Evolutionary conservation across 2,797 vertebrate species (phyloP).

Genomic region (Emydoidea blandingii): DNA sequence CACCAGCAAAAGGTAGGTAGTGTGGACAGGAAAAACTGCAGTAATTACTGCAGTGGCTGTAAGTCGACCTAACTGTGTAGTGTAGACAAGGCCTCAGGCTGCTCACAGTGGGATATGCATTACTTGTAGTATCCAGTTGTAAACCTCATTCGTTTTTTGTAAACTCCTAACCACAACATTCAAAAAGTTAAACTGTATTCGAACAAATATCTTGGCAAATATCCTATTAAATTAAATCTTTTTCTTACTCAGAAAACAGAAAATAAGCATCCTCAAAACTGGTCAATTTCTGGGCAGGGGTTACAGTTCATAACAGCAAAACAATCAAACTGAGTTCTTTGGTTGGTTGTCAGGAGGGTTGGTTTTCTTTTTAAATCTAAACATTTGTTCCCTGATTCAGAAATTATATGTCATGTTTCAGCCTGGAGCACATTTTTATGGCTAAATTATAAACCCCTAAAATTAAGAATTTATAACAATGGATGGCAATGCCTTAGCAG

Average conservation of each 20-base stretch:
- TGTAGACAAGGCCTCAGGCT: not conserved
- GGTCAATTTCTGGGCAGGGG: slow-evolving; percentile 11
- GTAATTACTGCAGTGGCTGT: not conserved
- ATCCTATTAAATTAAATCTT: not conserved
- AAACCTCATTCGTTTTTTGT: not conserved
- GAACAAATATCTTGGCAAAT: not conserved
- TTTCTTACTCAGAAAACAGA: slow-evolving; percentile 24
- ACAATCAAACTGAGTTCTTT: not conserved
- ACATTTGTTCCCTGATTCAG: not conserved
- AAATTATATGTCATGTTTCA: slow-evolving; percentile 15
- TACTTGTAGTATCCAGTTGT: not conserved
- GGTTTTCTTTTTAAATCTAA: slow-evolving; percentile 41
- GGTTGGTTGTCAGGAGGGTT: not conserved
- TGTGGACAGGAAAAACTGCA: not conserved
- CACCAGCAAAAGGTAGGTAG: not conserved
- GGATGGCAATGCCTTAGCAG: not conserved
- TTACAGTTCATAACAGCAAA: slow-evolving; percentile 42
- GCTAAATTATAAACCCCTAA: slow-evolving; percentile 47
- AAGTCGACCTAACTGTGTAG: not conserved
- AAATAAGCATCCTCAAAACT: slow-evolving; percentile 4
- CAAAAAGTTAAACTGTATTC: not conserved
- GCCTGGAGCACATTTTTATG: not conserved
- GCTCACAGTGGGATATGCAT: not conserved
- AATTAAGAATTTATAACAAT: slow-evolving; percentile 43
- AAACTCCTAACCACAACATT: slow-evolving; percentile 29